Conservation (phyloP, 2,797 vertebrate genomes). For the Sebastolobus alascanus region DNA sequence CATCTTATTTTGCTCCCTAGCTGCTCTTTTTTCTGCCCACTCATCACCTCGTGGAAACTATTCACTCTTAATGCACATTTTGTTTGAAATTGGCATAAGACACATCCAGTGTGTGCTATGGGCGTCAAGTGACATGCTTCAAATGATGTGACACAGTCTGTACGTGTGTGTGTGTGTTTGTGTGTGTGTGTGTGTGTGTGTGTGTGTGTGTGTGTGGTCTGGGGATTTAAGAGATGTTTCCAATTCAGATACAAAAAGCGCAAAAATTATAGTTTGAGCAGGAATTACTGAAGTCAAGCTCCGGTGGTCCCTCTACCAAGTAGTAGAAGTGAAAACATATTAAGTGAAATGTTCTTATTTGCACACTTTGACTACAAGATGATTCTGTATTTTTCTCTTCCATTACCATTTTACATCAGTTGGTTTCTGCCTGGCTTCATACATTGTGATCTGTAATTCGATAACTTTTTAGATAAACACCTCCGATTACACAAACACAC, state of each 20-base stretch:
- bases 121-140: background rate
- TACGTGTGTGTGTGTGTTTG: background rate
- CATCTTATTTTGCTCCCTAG: background rate
- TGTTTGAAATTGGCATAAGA: background rate
- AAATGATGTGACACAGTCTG: background rate
- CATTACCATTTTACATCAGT: background rate
- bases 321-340: background rate
- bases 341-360: background rate
- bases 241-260: background rate
- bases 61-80: background rate
- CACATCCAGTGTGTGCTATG: background rate
- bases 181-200: background rate
- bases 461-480: constrained; percentile 20
- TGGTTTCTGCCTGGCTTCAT: background rate
- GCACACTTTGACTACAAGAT: background rate
- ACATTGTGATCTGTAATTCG: constrained; percentile 7
- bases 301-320: background rate
- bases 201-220: background rate
- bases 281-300: background rate
- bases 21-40: background rate
- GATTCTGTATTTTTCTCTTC: background rate
- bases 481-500: constrained; percentile 20
- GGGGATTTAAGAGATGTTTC: background rate
- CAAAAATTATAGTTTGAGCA: background rate
- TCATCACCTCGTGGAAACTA: background rate